Evolutionary conservation across 2,797 vertebrate genomes (phyloP).

Genomic region (Sibirionetta formosa): DNA sequence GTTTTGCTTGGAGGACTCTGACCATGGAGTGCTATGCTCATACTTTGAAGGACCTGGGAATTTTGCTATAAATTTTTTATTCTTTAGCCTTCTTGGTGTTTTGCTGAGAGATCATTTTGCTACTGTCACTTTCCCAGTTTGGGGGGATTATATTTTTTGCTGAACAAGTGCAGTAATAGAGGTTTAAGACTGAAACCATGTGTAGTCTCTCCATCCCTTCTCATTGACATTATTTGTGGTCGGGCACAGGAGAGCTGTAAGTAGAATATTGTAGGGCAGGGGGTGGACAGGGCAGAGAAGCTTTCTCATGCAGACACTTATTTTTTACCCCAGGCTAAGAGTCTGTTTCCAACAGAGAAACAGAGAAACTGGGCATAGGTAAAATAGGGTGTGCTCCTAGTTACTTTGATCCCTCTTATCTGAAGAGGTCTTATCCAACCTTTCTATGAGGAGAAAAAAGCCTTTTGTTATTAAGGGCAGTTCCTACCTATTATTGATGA

Average conservation of each 20-base stretch:
- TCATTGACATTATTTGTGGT: neutral
- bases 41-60: neutral
- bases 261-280: neutral
- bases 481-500: neutral
- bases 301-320: neutral
- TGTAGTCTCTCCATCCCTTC: neutral
- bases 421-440: neutral
- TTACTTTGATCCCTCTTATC: neutral
- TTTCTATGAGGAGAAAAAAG: neutral
- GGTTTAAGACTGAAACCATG: neutral
- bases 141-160: neutral
- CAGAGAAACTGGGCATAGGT: rapidly evolving
- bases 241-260: neutral
- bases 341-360: neutral
- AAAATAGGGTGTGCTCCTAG: neutral
- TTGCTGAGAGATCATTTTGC: neutral
- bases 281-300: neutral
- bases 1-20: neutral
- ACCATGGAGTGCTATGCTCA: neutral
- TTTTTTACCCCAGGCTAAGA: neutral
- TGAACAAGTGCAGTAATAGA: neutral
- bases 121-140: neutral
- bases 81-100: neutral
- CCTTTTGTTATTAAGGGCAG: neutral
- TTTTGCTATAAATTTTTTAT: neutral